Evolutionary conservation across 1,140 invertebrate genomes (phyloP).

Genomic region (Calliopsis andreniformis): DNA sequence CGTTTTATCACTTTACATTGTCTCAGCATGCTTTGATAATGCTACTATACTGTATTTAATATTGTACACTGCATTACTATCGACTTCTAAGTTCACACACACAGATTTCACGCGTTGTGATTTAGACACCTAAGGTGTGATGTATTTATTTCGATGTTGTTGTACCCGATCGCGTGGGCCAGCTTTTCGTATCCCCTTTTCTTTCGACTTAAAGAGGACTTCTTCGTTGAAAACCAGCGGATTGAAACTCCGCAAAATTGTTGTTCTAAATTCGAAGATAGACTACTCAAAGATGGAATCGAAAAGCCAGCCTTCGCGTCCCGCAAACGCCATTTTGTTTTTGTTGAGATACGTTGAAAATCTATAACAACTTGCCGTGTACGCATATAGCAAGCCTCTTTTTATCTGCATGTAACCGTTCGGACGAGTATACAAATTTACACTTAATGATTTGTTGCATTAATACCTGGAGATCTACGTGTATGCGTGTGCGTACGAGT

Average conservation of each 20-base stretch:
- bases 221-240: too few species aligned
- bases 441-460: neutral
- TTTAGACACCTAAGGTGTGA: slow-evolving; percentile 32
- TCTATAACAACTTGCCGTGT: slow-evolving; percentile 9
- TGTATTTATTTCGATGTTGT: slow-evolving; percentile 37
- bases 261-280: too few species aligned
- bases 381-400: slow-evolving; percentile 15
- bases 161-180: too few species aligned
- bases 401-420: slow-evolving; percentile 44
- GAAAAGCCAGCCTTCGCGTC: neutral
- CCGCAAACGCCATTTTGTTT: neutral
- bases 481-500: neutral
- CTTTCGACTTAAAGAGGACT: neutral
- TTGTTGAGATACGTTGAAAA: neutral
- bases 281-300: neutral
- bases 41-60: slow-evolving; percentile 72
- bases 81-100: slow-evolving; percentile 59
- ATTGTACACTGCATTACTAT: slow-evolving; percentile 55
- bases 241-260: too few species aligned
- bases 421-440: slow-evolving; percentile 50
- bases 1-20: slow-evolving; percentile 77
- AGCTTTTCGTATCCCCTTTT: neutral
- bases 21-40: slow-evolving; percentile 78
- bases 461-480: neutral
- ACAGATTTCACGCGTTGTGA: slow-evolving; percentile 64